Evolutionary conservation across 1,140 invertebrate genomes (phyloP).

Genomic region (Zaprionus kolodkinae): DNA sequence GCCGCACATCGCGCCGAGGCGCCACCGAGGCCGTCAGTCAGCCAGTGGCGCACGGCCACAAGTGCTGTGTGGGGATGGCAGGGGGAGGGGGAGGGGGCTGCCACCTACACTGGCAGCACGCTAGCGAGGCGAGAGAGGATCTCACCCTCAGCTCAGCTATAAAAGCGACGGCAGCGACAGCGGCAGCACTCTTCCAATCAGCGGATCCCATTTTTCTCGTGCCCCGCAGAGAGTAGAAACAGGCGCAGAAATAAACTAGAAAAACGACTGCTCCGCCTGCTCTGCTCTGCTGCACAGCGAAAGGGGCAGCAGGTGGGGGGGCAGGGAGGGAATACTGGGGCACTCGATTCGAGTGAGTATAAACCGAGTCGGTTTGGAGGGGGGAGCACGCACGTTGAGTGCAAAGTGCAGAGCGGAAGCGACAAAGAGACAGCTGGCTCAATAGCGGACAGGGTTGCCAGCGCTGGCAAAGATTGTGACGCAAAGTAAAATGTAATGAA

Average conservation of each 20-base stretch:
- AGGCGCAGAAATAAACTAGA: constrained; percentile 76
- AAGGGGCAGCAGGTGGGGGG: constrained; percentile 15
- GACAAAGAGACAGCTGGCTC: neutral
- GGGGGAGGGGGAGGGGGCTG: neutral
- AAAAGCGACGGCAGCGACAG: constrained; percentile 51
- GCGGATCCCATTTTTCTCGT: constrained; percentile 77
- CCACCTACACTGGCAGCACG: constrained; percentile 26
- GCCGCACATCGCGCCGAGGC: constrained; percentile 30
- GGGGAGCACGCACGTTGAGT: constrained; percentile 10
- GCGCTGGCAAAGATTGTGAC: neutral
- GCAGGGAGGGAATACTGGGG: too few relatives aligned
- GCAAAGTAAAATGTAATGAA: too few relatives aligned
- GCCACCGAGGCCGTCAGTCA: constrained; percentile 48
- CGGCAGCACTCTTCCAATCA: constrained; percentile 71
- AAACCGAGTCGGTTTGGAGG: constrained; percentile 5
- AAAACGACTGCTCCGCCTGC: constrained; percentile 72
- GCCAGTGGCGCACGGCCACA: constrained; percentile 72
- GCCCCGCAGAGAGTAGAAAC: constrained; percentile 40
- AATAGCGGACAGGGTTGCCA: constrained; percentile 37
- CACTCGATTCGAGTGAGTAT: constrained; percentile 50
- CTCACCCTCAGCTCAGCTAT: constrained; percentile 58
- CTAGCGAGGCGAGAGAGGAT: constrained; percentile 10
- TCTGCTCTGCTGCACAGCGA: constrained; percentile 56
- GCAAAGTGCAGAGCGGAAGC: constrained; percentile 18
- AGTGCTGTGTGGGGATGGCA: constrained; percentile 71